Evolutionary conservation across 2,888 invertebrate species (phyloP).

Genomic region (Sympetrum striolatum): DNA sequence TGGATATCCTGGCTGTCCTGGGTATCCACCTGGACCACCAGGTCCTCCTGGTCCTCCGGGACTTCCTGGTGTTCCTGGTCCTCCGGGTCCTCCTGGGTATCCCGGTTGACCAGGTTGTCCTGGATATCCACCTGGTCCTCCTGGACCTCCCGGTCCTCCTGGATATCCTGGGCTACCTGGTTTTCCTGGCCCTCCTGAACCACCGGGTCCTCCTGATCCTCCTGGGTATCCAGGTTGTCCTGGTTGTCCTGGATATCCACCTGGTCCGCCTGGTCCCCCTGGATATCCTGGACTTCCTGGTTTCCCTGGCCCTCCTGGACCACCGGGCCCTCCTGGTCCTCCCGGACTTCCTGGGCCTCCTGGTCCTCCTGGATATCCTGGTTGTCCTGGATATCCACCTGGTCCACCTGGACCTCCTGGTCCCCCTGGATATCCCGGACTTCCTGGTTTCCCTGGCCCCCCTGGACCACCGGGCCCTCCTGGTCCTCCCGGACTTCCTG

Average conservation of each 20-base stretch:
- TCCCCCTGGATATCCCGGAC: conserved; percentile 46
- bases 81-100: conserved; percentile 47
- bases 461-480: conserved; percentile 54
- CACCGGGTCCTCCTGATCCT: conserved; percentile 51
- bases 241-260: too few relatives aligned
- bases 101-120: conserved; percentile 48
- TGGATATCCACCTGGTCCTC: conserved; percentile 52
- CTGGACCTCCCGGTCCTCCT: conserved; percentile 50
- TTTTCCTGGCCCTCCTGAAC: conserved; percentile 52
- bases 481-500: conserved; percentile 57
- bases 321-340: conserved; percentile 56
- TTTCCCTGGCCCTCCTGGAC: conserved; percentile 48
- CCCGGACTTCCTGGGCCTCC: conserved; percentile 56
- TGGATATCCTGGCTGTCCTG: conserved; percentile 51
- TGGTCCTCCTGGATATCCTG: conserved; percentile 51
- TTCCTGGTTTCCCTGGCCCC: conserved; percentile 48
- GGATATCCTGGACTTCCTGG: conserved; percentile 48
- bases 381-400: conserved; percentile 55
- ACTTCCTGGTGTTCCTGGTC: conserved; percentile 48
- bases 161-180: conserved; percentile 58
- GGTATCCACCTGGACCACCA: conserved; percentile 48
- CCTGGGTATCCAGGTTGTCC: conserved; percentile 56
- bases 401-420: neutral
- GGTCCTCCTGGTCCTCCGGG: conserved; percentile 50
- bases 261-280: neutral